Base-by-base conservation (phyloP, 2,797 vertebrate species). In the Varecia variegata region DNA sequence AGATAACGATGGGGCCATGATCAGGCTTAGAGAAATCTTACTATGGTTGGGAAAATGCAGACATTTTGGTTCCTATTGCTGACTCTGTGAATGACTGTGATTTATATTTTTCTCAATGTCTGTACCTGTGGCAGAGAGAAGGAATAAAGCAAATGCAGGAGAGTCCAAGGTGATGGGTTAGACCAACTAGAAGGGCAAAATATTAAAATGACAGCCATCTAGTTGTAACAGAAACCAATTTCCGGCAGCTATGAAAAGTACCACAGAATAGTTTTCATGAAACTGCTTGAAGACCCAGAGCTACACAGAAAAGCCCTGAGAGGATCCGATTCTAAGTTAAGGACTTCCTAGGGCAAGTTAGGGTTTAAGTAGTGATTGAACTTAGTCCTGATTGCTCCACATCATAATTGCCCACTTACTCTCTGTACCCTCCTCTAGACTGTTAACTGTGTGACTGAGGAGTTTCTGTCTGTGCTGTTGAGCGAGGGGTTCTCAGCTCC, bases 271-370 rank as follows among this genome's bases (percentile, higher is more conserved):
- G 65, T 84, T 96, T 93, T 74, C 68, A 35, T 35, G 70, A 73
- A 80, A 38, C 11, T n/a, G 35, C 73, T 38, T n/a, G 30, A 62
- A 96, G 56, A 73, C 65, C 43, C 80, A 65, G 96, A 68, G 74
- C 74, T 21, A 4, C 45, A 9, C 45, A 67, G 71, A 74, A 65
- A 82, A 70, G 45, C 67, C 65, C 58, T 23, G 35, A 45, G 79
- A 90, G 77, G 35, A 76, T 83, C 62, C 7, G 40, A 40, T 84
- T 95, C 56, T 35, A 35, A 85, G 52, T 38, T 56, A 65, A 81
- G 87, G 89, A 89, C 88, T 81, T 79, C 89, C 83, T 93, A 25
- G 74, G 7, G 86, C 45, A 65, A 71, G 71, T 79, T 12, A 27
- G 91, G 74, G 79, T 88, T 81, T 73, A 67, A 81, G 74, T 40